phyloP scores from a whole-genome alignment of 2,888 invertebrate species.

The Macaria liturata region DNA sequence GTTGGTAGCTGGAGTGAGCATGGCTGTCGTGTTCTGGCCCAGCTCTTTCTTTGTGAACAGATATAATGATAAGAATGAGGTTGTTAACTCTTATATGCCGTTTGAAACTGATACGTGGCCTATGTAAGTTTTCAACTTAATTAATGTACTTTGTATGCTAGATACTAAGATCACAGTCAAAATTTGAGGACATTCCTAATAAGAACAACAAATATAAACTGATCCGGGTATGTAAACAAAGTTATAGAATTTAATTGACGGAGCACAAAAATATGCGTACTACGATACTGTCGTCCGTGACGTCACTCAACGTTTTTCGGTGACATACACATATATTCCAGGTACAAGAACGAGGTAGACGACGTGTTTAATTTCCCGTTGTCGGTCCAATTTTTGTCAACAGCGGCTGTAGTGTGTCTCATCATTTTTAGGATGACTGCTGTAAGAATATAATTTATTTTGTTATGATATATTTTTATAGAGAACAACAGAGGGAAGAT shows the following conservation, averaged over 20 bases:
- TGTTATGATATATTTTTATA: no score
- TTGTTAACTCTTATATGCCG: conserved; percentile 41
- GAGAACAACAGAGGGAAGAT: no score
- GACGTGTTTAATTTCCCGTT: conserved; percentile 42
- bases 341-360: conserved; percentile 47
- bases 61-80: conserved; percentile 33
- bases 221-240: no score
- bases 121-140: conserved; percentile 34
- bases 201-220: no score
- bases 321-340: conserved; percentile 39
- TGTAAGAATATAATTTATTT: conserved; percentile 36
- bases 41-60: conserved; percentile 34
- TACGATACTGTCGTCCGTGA: no score
- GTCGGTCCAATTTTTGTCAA: conserved; percentile 44
- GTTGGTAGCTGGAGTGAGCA: conserved; percentile 13
- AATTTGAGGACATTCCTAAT: no score
- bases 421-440: conserved; percentile 43
- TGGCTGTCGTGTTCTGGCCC: conserved; percentile 32
- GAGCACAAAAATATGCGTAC: no score
- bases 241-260: no score
- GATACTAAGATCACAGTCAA: no score
- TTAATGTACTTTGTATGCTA: no score
- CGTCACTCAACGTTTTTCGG: no score
- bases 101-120: conserved; percentile 44
- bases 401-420: conserved; percentile 38